A percentile compares a stretch with the other conserved stretches of the same genome.
phyloP scores from a whole-genome alignment of 2,888 invertebrate genomes.

The Sesia bembeciformis region DNA sequence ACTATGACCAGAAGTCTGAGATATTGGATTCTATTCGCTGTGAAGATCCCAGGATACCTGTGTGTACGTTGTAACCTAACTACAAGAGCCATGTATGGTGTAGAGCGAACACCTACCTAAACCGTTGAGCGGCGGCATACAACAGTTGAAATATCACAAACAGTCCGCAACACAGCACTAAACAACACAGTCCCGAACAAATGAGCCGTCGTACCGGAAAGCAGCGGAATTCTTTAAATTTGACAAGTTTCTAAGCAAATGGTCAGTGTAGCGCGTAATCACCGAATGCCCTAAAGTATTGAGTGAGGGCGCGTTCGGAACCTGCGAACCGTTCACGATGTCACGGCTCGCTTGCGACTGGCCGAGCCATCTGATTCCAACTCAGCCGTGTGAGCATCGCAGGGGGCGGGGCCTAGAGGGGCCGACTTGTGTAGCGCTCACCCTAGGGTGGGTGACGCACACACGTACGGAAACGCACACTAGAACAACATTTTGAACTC shows the following conservation, averaged over 20 bases:
- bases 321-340: constrained; percentile 70
- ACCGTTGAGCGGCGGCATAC: constrained; percentile 8
- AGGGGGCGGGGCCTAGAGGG: constrained; percentile 55
- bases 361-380: constrained; percentile 73
- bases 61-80: too few relatives aligned
- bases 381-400: constrained; percentile 72
- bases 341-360: constrained; percentile 72
- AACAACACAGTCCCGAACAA: constrained; percentile 36
- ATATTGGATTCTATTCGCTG: too few relatives aligned
- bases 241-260: constrained; percentile 58
- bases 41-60: too few relatives aligned
- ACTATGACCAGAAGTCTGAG: too few relatives aligned
- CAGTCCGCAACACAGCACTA: constrained; percentile 25
- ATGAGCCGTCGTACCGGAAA: constrained; percentile 32
- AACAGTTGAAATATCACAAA: constrained; percentile 15
- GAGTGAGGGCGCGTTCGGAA: constrained; percentile 45
- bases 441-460: constrained; percentile 46
- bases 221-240: constrained; percentile 56
- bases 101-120: constrained; percentile 18
- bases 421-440: constrained; percentile 27
- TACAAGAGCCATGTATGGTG: neutral
- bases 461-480: constrained; percentile 32
- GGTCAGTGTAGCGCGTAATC: constrained; percentile 66
- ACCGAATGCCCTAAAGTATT: constrained; percentile 62
- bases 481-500: constrained; percentile 17